These are phyloP conservation scores for Papilio elwesi DNA, from an alignment of 2,888 invertebrate genomes.

Conservation along the genomic window DNA sequence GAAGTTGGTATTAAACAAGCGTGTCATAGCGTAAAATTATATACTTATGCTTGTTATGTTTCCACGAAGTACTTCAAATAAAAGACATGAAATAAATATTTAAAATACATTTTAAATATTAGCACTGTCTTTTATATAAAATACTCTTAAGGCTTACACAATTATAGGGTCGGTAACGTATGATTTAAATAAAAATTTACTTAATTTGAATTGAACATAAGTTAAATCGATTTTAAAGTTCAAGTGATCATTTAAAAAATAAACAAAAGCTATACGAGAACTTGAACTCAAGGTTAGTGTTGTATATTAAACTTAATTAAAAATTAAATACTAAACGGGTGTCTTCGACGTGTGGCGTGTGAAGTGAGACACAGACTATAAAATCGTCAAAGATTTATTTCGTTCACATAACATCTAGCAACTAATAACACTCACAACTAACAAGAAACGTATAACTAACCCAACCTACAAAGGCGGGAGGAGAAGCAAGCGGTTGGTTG, in stretches of 20 bases:
- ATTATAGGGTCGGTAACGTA: not conserved
- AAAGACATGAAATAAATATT: too few species aligned
- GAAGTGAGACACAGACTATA: too few species aligned
- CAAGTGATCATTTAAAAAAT: not conserved
- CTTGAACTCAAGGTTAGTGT: not conserved
- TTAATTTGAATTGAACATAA: not conserved
- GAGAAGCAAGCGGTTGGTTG: too few species aligned
- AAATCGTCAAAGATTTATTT: too few species aligned
- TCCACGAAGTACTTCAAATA: not conserved
- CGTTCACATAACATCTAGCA: too few species aligned
- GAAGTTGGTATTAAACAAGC: constrained; percentile 9
- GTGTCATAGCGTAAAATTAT: constrained; percentile 10
- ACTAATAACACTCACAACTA: too few species aligned
- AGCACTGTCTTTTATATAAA: too few species aligned
- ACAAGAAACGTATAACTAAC: too few species aligned
- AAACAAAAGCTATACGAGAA: not conserved
- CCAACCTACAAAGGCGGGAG: too few species aligned
- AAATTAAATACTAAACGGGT: not conserved
- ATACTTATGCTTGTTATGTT: not conserved
- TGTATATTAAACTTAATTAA: not conserved
- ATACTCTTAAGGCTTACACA: not conserved
- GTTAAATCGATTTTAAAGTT: constrained; percentile 1
- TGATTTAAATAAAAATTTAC: not conserved
- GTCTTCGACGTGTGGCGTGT: too few species aligned
- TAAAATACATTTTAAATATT: too few species aligned